phyloP scores from a whole-genome alignment of 2,797 vertebrate species.

The Carduelis carduelis region DNA sequence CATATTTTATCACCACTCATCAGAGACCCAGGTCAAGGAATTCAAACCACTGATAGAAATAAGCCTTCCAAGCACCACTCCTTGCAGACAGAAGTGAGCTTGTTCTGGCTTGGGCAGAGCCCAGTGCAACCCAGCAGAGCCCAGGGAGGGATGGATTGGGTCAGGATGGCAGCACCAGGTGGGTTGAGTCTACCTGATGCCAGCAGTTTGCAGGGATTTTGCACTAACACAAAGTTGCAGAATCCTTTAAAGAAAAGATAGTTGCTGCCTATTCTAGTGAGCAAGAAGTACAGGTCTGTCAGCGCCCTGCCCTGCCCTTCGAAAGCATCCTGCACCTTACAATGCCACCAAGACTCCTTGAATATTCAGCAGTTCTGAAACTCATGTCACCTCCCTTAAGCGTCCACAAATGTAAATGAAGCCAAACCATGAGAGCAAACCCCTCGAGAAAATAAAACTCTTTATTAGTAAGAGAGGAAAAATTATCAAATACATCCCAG shows the following conservation, averaged over 20 bases:
- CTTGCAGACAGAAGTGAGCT: neutral
- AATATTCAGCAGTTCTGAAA: slow-evolving; percentile 5
- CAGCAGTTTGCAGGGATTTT: rapidly evolving
- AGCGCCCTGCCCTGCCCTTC: neutral
- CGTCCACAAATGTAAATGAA: neutral
- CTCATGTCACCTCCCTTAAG: neutral
- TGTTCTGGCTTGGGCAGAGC: neutral
- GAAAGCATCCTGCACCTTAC: neutral
- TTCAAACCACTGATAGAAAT: neutral
- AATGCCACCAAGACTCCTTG: neutral
- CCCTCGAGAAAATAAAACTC: neutral
- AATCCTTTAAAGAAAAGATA: neutral
- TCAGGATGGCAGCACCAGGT: neutral
- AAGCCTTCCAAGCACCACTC: neutral
- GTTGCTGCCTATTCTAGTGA: neutral
- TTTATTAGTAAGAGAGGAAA: neutral
- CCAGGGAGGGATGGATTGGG: rapidly evolving
- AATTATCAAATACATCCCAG: neutral
- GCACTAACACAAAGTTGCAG: neutral
- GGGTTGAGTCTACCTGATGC: too few relatives aligned
- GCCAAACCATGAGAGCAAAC: neutral
- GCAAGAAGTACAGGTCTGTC: neutral
- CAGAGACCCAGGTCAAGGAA: neutral
- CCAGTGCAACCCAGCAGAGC: neutral
- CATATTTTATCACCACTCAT: neutral